Base-by-base conservation (phyloP, 2,888 invertebrate genomes). In the Choristoneura rosaceana region DNA sequence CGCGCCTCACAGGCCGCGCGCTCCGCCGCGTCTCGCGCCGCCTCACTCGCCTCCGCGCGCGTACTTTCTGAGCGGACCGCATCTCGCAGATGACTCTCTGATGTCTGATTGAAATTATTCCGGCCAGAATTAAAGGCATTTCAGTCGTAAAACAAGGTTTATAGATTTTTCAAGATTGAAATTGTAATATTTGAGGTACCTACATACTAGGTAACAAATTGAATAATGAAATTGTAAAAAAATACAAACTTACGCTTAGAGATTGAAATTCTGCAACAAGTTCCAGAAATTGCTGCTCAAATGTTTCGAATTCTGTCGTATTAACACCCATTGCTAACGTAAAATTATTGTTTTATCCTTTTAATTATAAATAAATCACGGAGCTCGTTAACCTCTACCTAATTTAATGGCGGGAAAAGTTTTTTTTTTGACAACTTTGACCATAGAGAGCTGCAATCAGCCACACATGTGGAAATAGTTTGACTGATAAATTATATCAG, bases 221-320 rank as follows among this genome's bases (percentile, higher is more conserved):
- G 10, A 10, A 10, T 43, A 43, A 25, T n/a, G n/a, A n/a, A n/a
- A n/a, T n/a, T n/a, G n/a, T n/a, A 43, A 2, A 9, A 45, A 58
- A 43, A 43, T 34, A 43, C 2, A 17, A 15, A 82, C 90, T 85
- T 82, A 93, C 93, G 15, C 82, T 82, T 38, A 90, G 70, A 64
- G 86, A 83, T 61, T 89, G 86, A 79, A 90, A 87, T 79, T 92
- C 91, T 38, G 87, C 87, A 71, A 92, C 80, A 45, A 92, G 80
- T 71, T 92, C 90, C 50, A 89, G 78, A 79, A 92, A 87, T 75
- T 91, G 88, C 74, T 90, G 86, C 78, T 93, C 92, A 76, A 93
- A 87, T 12, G 76, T 76, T 74, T 92, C 91, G 76, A 94, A 91
- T 75, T 90, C 89, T 4, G 85, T 82, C 69, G 76, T 71, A 65